Evolutionary conservation across 2,797 vertebrate genomes (phyloP).

Genomic region (Melanogrammus aeglefinus): DNA sequence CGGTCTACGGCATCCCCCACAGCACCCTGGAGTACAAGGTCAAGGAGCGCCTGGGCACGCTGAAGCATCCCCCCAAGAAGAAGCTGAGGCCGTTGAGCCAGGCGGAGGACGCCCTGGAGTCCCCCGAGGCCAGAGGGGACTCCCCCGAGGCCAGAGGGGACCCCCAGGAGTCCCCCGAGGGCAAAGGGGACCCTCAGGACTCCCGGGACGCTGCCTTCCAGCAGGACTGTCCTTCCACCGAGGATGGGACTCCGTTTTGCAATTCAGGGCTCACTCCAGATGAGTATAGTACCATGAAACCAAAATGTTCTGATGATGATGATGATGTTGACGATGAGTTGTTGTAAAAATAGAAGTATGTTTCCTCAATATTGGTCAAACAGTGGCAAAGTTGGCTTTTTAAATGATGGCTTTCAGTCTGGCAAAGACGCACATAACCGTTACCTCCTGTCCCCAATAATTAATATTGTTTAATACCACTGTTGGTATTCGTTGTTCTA

Average conservation of each 20-base stretch:
- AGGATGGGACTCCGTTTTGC: slow-evolving; percentile 39
- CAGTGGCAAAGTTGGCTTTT: slow-evolving; percentile 31
- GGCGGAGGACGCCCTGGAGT: slow-evolving; percentile 64
- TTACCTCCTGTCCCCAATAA: slow-evolving; percentile 1
- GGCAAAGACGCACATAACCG: slow-evolving; percentile 4
- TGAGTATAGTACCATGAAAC: slow-evolving; percentile 36
- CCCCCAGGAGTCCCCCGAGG: slow-evolving; percentile 15
- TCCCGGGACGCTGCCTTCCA: slow-evolving; percentile 32
- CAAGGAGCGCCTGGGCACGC: slow-evolving; percentile 96
- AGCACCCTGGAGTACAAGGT: slow-evolving; percentile 99
- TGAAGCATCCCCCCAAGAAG: slow-evolving; percentile 99
- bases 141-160: not conserved
- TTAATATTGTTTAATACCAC: slow-evolving; percentile 8
- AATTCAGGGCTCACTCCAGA: slow-evolving; percentile 49
- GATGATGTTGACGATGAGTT: slow-evolving; percentile 25
- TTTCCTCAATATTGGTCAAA: slow-evolving; percentile 42
- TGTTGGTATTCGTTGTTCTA: slow-evolving; percentile 13
- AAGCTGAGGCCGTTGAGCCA: slow-evolving; percentile 89
- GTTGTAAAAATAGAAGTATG: slow-evolving; percentile 23
- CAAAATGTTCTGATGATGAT: slow-evolving; percentile 6
- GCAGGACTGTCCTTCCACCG: slow-evolving; percentile 41
- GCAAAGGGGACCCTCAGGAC: not conserved
- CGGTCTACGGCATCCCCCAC: slow-evolving; percentile 98
- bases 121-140: slow-evolving; percentile 11
- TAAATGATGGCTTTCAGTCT: slow-evolving; percentile 17